Base-by-base conservation (phyloP, 2,888 invertebrate genomes). In the Hetaerina titia region DNA sequence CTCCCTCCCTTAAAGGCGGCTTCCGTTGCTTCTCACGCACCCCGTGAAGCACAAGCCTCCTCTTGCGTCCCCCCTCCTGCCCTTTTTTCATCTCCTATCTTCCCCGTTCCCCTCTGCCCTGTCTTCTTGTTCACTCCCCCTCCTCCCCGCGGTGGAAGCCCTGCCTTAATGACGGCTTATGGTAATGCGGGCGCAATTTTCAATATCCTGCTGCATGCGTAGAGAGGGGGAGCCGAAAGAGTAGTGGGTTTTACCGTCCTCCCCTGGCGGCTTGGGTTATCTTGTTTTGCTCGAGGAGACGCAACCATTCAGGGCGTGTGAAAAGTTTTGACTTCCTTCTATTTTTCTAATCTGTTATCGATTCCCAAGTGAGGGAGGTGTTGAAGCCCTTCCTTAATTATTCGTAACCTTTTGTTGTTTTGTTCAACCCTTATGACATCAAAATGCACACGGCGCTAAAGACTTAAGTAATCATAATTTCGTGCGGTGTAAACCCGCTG, bases 111-210 rank as follows among this genome's bases (percentile, higher is more conserved):
- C 56, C 22, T 19, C 19, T 19, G 19, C 57, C 57, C 17, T 11
- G 17, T 7, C 25, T 13, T n/a, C 17, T 22, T 4, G 8, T 89
- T 45, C 56, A 17, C 56, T 15, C 22, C 57, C 22, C 89, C 89
- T 57, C 89, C 57, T 19, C 56, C 22, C 57, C 56, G 57, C 11
- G 57, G 57, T 56, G 89, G 89, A 56, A 89, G 56, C 58, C 89
- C 89, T 57, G 89, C 57, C 89, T 56, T 58, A 81, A 81, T 81
- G 31, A 81, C 81, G 81, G 81, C 81, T 81, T 81, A 81, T 81
- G 81, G 81, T 81, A 81, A 81, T 81, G 81, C 81, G 81, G 81
- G 81, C 81, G 81, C 81, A 81, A 81, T 81, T 81, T 81, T 81
- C 81, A 81, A 81, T 81, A 81, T 81, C 81, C 81, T 81, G 81